These are phyloP conservation scores for Pampusana beccarii DNA, from an alignment of 2,113 vertebrate genomes.

Conservation along the genomic window DNA sequence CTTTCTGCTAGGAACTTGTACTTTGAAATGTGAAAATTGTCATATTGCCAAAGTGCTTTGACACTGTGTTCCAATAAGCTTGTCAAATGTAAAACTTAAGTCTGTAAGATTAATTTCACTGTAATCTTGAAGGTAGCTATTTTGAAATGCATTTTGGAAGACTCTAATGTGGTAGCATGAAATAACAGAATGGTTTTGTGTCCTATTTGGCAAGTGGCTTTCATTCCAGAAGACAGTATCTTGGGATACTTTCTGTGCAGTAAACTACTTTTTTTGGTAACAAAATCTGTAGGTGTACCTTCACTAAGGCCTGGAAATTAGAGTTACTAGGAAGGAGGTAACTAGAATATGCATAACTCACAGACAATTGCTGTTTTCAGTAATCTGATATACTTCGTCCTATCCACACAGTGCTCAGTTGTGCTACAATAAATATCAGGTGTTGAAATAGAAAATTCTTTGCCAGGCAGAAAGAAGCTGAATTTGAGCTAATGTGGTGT, in stretches of 20 bases:
- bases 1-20: constrained; percentile 7
- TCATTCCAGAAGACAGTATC: neutral
- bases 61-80: neutral
- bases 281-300: neutral
- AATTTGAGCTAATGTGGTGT: neutral
- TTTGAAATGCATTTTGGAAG: constrained; percentile 22
- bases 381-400: neutral
- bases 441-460: neutral
- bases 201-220: neutral
- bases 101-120: neutral
- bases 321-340: neutral
- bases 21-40: neutral
- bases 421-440: neutral
- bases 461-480: neutral
- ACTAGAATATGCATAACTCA: neutral
- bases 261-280: neutral
- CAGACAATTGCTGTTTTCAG: neutral
- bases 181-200: neutral
- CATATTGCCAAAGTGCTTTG: neutral
- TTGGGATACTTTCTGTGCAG: neutral
- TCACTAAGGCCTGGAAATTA: neutral
- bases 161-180: neutral
- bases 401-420: neutral
- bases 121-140: neutral
- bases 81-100: constrained; percentile 9